A percentile compares a stretch with the other conserved stretches of the same genome.
Conservation (phyloP, 2,113 vertebrate species). For the Artemisiospiza belli region DNA sequence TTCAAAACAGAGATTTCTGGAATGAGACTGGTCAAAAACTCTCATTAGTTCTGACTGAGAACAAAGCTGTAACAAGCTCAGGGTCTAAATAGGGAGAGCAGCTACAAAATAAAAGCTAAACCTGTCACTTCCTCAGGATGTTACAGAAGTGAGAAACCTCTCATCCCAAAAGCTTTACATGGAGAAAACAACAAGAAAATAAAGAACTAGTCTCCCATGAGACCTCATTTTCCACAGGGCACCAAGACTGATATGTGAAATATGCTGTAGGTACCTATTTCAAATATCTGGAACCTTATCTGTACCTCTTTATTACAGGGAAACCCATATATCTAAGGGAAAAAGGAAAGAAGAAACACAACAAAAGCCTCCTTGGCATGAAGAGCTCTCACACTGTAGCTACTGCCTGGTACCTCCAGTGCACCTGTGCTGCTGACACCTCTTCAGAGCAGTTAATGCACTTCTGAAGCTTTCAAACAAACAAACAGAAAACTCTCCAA, state of each 20-base stretch:
- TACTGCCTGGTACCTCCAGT: background rate
- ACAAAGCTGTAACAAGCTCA: background rate
- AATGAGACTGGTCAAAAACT: background rate
- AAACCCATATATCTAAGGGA: background rate
- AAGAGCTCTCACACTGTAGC: background rate
- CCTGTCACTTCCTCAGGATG: background rate
- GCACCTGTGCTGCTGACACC: background rate
- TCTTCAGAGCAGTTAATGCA: background rate
- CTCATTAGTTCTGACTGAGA: background rate
- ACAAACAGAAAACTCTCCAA: background rate
- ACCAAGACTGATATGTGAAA: background rate
- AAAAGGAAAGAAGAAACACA: background rate
- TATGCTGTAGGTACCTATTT: background rate
- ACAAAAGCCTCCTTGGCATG: background rate
- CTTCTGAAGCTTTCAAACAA: slow-evolving; percentile 21
- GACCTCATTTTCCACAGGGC: background rate
- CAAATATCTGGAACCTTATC: background rate
- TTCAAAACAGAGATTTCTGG: background rate
- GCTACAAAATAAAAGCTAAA: background rate
- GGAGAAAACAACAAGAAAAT: background rate
- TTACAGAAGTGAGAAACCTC: background rate
- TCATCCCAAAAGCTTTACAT: background rate
- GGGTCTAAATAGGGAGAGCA: background rate
- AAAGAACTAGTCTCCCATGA: background rate
- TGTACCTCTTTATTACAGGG: background rate